phyloP scores from a whole-genome alignment of 2,113 vertebrate species.

The Cebus imitator region DNA sequence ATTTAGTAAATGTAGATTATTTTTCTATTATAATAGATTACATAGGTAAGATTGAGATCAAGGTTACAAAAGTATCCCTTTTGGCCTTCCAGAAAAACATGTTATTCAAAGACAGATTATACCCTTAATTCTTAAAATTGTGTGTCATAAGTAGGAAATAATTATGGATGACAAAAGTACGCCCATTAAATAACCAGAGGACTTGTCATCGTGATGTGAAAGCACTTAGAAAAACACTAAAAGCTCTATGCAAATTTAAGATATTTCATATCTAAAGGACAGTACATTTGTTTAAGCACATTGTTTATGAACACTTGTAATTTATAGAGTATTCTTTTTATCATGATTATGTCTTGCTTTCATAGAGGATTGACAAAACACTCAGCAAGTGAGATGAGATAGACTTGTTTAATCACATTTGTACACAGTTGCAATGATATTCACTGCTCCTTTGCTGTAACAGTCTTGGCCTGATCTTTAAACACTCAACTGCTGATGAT shows the following conservation, averaged over 20 bases:
- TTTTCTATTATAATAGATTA: background rate
- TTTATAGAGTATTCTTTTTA: background rate
- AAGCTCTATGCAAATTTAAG: background rate
- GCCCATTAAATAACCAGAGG: background rate
- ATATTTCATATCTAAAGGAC: background rate
- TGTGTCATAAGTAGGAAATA: background rate
- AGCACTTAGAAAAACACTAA: background rate
- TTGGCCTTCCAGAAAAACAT: background rate
- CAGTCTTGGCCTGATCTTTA: conserved; percentile 41
- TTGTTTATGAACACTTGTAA: background rate
- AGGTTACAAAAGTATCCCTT: background rate
- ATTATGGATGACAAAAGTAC: background rate
- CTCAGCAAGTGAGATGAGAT: conserved; percentile 4
- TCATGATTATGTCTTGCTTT: background rate
- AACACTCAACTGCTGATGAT: conserved; percentile 31
- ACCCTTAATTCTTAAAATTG: background rate
- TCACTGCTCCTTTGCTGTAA: conserved; percentile 12
- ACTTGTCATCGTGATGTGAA: background rate
- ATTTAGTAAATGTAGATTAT: background rate
- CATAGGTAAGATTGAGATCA: background rate
- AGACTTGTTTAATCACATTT: background rate
- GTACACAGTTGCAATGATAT: background rate
- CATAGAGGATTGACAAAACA: background rate
- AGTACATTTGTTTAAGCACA: background rate
- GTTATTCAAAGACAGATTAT: background rate